Base-by-base conservation (phyloP, 2,888 invertebrate genomes). In the Parasteatoda lunata region DNA sequence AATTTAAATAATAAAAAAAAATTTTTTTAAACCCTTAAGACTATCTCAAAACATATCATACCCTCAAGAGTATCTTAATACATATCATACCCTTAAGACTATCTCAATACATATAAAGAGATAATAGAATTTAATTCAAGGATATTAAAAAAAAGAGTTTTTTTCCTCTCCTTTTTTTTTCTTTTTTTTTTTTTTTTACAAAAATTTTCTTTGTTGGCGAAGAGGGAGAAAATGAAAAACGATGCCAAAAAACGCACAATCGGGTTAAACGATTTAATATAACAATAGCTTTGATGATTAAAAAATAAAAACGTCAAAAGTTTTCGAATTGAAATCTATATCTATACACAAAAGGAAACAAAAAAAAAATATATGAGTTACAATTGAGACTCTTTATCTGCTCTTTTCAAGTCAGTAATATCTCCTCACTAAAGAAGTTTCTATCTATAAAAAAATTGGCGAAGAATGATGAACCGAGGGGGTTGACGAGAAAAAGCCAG, bases 341-440 rank as follows among this genome's bases (percentile, higher is more conserved):
- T 54, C 8, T 54, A 54, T 54, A 54, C 13, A 30, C 30, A 30
- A 30, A 30, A 30, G 30, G 30, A 30, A 30, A 30, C 30, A 30
- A 30, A 30, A 30, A 30, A 30, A 30, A 30, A 30, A 30, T 30
- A 3, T 54, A 8, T 70, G 71, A 72, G 49, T 15, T 47, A 66
- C 72, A 80, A 81, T 75, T 75, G 81, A 81, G 30, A 13, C 47
- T 7, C 45, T 45, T 70, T 84, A 77, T 77, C 77, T 71, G n/a
- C 30, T 11, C 45, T 70, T 76, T 76, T 82, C 49, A 52, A 52
- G 54, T 30, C 48, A 70, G 69, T 59, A 66, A 59, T 75, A 81
- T 81, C 80, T 65, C 3, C 49, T 11, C 51, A 51, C 15, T n/a
- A 30, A 45, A 13, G 54, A 65, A n/a, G 15, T 48, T 48, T n/a